Base-by-base conservation (phyloP, 2,888 invertebrate species). In the Parascotia fuliginaria region DNA sequence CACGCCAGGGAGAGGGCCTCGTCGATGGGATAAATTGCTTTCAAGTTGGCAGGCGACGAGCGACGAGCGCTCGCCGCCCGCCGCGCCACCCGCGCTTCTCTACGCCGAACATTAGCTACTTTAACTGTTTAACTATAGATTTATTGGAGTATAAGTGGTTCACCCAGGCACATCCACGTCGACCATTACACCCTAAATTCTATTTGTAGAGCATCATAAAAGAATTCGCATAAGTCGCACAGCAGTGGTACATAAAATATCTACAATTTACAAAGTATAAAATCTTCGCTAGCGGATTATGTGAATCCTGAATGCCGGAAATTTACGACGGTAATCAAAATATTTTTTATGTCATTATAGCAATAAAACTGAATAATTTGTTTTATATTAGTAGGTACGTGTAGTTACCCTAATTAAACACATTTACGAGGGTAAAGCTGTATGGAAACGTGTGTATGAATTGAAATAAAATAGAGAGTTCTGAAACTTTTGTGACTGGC, bases 251-350 rank as follows among this genome's bases (percentile, higher is more conserved):
- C 53, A 63, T 62, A 56, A 62, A 62, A 66, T 58, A 24, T 3
- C 24, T 24, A 65, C 36, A 70, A 60, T 60, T 63, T 53, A 62
- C 47, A 57, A 73, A 52, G 59, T 55, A 56, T 54, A 52, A 65
- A 60, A 66, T 59, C 45, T 73, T 83, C 86, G 84, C 85, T 73
- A 84, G 87, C 87, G 82, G 83, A 72, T 79, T 84, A 87, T 83
- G 85, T 90, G 88, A 89, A 89, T 89, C 89, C 88, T 87, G 87
- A 90, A 89, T 89, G 87, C 87, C 86, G 81, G 77, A 78, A 79
- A 79, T 75, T 77, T 73, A 77, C 61, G 72, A 67, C 53, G 52
- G 72, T 67, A 77, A 75, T 75, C 61, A 75, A 74, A 73, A 72
- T 73, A 74, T 73, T 76, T 78, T 81, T 79, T 72, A 80, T 81